Percentiles rank a stretch among this genome's conserved stretches.
phyloP scores from a whole-genome alignment of 2,113 vertebrate genomes.

The Chlorocebus sabaeus region DNA sequence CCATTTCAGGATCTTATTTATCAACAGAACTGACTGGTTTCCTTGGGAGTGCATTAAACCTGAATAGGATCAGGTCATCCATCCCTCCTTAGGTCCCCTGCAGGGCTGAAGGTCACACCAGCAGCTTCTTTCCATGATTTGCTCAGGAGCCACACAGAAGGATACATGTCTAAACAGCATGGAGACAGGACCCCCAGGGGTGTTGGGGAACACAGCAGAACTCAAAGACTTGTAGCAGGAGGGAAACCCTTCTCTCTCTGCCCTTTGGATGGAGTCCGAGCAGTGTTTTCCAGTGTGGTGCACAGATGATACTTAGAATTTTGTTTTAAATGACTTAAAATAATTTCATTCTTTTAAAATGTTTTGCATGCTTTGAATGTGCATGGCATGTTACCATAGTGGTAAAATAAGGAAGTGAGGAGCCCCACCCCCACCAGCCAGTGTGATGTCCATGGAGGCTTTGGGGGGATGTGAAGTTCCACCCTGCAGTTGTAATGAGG shows the following conservation, averaged over 20 bases:
- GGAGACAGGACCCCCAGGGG: background rate
- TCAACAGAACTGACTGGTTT: background rate
- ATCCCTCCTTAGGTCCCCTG: background rate
- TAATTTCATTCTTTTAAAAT: background rate
- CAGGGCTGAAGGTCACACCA: background rate
- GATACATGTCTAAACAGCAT: background rate
- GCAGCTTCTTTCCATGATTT: background rate
- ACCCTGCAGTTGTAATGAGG: background rate
- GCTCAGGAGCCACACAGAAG: background rate
- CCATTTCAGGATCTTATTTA: slow-evolving; percentile 2
- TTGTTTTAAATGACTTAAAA: background rate
- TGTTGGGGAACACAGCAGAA: background rate
- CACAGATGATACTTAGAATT: background rate
- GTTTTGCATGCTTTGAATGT: background rate
- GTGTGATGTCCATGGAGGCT: background rate
- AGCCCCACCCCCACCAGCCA: background rate
- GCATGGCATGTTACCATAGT: background rate
- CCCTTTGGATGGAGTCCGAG: background rate
- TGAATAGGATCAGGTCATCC: background rate
- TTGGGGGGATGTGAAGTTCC: background rate
- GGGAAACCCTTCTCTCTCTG: background rate
- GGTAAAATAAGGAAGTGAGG: background rate
- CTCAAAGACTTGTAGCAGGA: background rate
- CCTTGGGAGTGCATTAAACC: background rate
- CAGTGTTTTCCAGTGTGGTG: background rate